These are phyloP conservation scores for Myzus persicae DNA, from an alignment of 1,140 invertebrate species.

Conservation along the genomic window DNA sequence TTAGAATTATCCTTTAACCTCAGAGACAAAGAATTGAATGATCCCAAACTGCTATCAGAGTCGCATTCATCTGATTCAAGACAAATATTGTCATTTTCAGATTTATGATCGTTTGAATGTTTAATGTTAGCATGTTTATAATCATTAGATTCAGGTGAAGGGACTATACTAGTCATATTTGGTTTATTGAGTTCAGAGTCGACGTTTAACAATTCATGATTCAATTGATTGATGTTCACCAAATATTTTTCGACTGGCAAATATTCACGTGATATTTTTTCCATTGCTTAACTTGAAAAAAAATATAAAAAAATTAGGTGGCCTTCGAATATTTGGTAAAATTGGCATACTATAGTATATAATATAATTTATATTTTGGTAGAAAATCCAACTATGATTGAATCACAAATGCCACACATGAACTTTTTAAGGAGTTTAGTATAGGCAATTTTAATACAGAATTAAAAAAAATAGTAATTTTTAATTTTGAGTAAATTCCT, in stretches of 20 bases:
- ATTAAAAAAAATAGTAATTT: too few relatives aligned
- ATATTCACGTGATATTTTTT: not conserved
- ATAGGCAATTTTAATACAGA: too few relatives aligned
- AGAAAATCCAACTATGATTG: too few relatives aligned
- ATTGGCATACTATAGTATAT: too few relatives aligned
- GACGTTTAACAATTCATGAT: not conserved
- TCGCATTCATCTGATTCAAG: not conserved
- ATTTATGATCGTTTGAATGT: not conserved
- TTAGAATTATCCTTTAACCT: not conserved
- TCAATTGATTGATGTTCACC: too few relatives aligned
- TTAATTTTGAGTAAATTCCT: too few relatives aligned
- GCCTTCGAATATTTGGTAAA: too few relatives aligned
- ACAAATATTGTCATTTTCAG: not conserved
- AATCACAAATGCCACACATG: too few relatives aligned
- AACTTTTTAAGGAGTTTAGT: too few relatives aligned
- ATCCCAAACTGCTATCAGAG: constrained; percentile 26
- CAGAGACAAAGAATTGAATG: constrained; percentile 9
- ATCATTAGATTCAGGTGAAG: not conserved
- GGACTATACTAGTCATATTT: not conserved
- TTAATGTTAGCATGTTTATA: not conserved
- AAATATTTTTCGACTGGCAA: not conserved
- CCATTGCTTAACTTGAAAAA: not conserved
- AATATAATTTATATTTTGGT: too few relatives aligned
- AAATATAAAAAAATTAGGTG: not conserved
- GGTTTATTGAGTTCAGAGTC: not conserved